A percentile compares a stretch with the other conserved stretches of the same genome.
Conservation (phyloP, 2,888 invertebrate species). For the Drosophila algonquin region DNA sequence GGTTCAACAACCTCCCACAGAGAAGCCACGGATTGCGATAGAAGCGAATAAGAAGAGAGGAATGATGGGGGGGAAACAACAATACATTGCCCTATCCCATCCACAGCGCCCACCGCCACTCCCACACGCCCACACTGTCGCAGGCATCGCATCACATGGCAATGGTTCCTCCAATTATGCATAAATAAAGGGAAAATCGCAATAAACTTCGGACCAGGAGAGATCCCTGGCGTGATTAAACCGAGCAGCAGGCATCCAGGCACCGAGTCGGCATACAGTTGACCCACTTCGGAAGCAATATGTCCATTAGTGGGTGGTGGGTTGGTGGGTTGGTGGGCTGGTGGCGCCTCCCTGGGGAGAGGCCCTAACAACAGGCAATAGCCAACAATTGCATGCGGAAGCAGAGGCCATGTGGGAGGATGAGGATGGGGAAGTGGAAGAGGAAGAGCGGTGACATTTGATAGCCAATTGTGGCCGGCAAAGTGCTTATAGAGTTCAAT, state of each 20-base stretch:
- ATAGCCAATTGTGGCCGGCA: neutral
- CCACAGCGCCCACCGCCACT: constrained; percentile 1
- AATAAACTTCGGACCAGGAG: constrained; percentile 12
- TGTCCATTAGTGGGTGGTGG: neutral
- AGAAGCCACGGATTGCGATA: constrained; percentile 50
- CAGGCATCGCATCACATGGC: neutral
- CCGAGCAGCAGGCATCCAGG: constrained; percentile 2
- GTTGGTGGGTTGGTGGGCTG: neutral
- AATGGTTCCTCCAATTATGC: constrained; percentile 44
- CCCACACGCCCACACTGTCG: neutral
- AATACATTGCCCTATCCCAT: constrained; percentile 32
- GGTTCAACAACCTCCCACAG: constrained; percentile 66
- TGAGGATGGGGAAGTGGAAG: too few relatives aligned
- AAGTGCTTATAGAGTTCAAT: neutral
- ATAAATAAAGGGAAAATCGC: constrained; percentile 24
- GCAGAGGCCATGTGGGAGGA: neutral
- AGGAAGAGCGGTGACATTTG: neutral
- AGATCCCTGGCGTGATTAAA: constrained; percentile 9
- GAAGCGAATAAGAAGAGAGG: constrained; percentile 32
- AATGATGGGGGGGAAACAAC: constrained; percentile 23
- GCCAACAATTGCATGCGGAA: neutral
- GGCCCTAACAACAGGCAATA: neutral
- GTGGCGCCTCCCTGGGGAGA: neutral
- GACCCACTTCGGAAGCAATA: constrained; percentile 18
- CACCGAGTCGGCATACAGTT: constrained; percentile 1